A percentile compares a stretch with the other conserved stretches of the same genome.
Conservation (phyloP, 2,797 vertebrate genomes). For the Rousettus madagascariensis region DNA sequence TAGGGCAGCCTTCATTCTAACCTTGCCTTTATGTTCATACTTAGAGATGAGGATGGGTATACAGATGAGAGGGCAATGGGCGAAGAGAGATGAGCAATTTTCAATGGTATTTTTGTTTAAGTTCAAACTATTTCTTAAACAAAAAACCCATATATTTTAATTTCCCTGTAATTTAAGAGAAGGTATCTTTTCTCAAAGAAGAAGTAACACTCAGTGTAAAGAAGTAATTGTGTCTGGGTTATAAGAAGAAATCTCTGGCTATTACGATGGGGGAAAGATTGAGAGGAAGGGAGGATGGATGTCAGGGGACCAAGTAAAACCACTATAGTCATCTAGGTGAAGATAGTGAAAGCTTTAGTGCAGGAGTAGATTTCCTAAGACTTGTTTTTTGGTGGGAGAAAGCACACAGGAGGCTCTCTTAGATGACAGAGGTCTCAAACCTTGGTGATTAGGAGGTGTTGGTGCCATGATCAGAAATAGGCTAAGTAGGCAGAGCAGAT, state of each 20-base stretch:
- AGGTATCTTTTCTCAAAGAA: not conserved
- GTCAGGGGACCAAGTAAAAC: not conserved
- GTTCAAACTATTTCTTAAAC: not conserved
- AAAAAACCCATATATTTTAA: not conserved
- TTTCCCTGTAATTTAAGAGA: not conserved
- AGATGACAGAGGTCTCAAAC: not conserved
- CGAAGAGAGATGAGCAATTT: not conserved
- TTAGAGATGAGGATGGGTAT: not conserved
- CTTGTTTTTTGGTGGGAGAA: not conserved
- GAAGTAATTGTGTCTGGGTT: not conserved
- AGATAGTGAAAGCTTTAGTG: not conserved
- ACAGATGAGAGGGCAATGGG: not conserved
- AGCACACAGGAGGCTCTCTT: not conserved
- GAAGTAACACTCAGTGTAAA: not conserved
- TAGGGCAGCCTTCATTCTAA: not conserved
- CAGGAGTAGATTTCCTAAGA: not conserved
- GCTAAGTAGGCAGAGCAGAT: not conserved
- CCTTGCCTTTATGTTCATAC: not conserved
- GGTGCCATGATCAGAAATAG: slow-evolving; percentile 10
- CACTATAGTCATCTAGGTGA: not conserved
- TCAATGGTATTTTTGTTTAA: not conserved
- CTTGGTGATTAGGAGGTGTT: not conserved
- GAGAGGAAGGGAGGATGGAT: not conserved
- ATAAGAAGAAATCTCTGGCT: not conserved
- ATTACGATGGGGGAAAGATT: not conserved